A percentile compares a stretch with the other conserved stretches of the same genome.
Evolutionary conservation across 1,140 invertebrate genomes (phyloP).

Genomic region (Trachymyrmex cornetzi): DNA sequence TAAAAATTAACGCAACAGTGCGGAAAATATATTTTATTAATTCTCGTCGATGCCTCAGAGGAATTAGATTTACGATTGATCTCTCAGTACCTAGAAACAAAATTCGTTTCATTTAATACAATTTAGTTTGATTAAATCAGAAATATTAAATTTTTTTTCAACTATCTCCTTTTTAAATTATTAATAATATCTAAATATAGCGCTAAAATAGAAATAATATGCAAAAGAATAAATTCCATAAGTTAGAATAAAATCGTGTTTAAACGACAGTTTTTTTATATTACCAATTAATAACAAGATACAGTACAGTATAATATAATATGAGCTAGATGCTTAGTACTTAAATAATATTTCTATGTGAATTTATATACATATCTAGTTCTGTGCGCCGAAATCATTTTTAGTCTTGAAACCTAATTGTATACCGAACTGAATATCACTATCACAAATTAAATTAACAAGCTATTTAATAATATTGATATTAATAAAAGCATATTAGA

Average conservation of each 20-base stretch:
- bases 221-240: not conserved
- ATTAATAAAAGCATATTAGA: no score
- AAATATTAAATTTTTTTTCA: not conserved
- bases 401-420: no score
- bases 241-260: not conserved
- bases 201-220: not conserved
- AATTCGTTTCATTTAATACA: not conserved
- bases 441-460: no score
- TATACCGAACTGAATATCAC: no score
- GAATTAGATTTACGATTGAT: conserved; percentile 3
- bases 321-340: no score
- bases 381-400: no score
- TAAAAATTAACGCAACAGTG: conserved; percentile 16
- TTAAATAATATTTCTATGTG: no score
- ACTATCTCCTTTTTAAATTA: not conserved
- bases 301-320: no score
- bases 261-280: not conserved
- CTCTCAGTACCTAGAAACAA: conserved; percentile 11
- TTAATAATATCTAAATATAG: conserved; percentile 6
- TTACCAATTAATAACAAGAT: not conserved
- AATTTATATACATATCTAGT: no score
- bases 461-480: no score
- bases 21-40: conserved; percentile 18
- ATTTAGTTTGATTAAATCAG: not conserved
- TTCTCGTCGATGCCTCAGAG: not conserved